phyloP scores from a whole-genome alignment of 1,140 invertebrate genomes.

The Scaptomyza graminum region DNA sequence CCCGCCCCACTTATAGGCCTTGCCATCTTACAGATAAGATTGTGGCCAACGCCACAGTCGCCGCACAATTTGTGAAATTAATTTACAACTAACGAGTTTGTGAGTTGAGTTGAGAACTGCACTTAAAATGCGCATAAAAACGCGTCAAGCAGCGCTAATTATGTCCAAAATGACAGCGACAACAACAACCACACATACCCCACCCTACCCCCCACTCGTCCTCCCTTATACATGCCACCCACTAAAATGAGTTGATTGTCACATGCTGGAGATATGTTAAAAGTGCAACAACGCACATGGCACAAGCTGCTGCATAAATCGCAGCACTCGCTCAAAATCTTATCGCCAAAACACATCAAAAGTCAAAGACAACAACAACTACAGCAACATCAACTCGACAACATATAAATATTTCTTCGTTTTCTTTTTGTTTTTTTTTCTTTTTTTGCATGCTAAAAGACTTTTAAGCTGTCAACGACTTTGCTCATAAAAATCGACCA shows the following conservation, averaged over 20 bases:
- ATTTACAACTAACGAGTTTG: constrained; percentile 46
- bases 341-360: constrained; percentile 71
- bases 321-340: constrained; percentile 74
- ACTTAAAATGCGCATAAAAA: constrained; percentile 54
- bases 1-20: background rate
- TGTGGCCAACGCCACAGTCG: constrained; percentile 30
- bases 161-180: constrained; percentile 38
- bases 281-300: constrained; percentile 34
- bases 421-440: constrained; percentile 17
- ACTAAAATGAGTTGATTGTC: constrained; percentile 70
- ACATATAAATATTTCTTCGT: constrained; percentile 43
- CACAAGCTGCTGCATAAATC: constrained; percentile 57
- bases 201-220: too few species aligned
- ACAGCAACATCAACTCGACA: constrained; percentile 48
- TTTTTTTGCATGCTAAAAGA: constrained; percentile 66
- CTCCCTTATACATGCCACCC: constrained; percentile 15
- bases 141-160: constrained; percentile 54
- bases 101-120: constrained; percentile 27
- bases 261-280: constrained; percentile 73
- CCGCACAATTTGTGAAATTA: constrained; percentile 72
- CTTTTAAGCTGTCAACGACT: constrained; percentile 78
- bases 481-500: constrained; percentile 79
- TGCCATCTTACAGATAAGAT: constrained; percentile 19
- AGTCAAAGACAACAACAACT: constrained; percentile 50
- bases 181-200: background rate